Evolutionary conservation across 2,113 vertebrate genomes (phyloP).

Genomic region (Erythrocebus patas): DNA sequence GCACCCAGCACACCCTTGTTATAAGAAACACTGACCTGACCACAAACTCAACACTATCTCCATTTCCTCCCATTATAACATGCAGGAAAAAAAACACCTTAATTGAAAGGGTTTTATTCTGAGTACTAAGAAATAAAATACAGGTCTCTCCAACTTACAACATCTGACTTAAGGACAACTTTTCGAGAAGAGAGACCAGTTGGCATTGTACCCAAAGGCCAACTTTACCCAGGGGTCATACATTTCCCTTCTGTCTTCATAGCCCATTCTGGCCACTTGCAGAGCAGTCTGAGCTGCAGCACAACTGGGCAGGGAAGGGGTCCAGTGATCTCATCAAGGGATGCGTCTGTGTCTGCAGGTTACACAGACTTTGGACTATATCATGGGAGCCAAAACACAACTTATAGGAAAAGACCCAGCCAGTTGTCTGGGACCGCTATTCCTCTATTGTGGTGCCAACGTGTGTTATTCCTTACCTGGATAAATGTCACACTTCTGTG

Average conservation of each 20-base stretch:
- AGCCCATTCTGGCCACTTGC: neutral
- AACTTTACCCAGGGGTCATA: neutral
- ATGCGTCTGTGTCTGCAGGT: neutral
- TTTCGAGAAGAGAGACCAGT: neutral
- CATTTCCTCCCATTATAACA: neutral
- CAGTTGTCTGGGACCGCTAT: neutral
- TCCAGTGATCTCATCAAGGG: neutral
- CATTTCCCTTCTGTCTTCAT: neutral
- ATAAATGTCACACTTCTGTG: conserved; percentile 54
- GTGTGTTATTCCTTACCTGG: conserved; percentile 64
- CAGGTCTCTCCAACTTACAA: neutral
- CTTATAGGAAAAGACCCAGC: neutral
- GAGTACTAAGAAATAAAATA: neutral
- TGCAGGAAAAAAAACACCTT: neutral
- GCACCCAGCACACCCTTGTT: neutral
- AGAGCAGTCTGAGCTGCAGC: too few relatives aligned
- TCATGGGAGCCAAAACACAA: neutral
- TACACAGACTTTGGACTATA: neutral
- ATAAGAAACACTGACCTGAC: neutral
- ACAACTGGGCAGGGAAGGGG: neutral
- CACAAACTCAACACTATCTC: neutral
- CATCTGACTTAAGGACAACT: neutral
- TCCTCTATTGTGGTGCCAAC: fast-evolving
- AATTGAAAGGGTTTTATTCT: neutral
- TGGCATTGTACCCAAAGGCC: neutral